These are phyloP conservation scores for Vespertilio murinus DNA, from an alignment of 2,797 vertebrate species.

Conservation along the genomic window DNA sequence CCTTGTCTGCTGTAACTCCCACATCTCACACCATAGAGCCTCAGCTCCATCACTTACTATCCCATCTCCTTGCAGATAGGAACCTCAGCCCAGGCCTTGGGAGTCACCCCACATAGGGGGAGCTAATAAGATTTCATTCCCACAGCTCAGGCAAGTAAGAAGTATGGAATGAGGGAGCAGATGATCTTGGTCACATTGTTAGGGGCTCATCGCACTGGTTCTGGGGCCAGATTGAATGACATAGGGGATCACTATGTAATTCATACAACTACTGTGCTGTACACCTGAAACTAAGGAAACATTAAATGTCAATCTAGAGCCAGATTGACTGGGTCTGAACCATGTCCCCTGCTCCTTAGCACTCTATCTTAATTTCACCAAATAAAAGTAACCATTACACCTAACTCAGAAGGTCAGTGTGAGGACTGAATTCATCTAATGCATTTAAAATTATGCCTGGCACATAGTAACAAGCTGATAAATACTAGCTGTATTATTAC, in stretches of 20 bases:
- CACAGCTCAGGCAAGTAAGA: background rate
- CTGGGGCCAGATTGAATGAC: background rate
- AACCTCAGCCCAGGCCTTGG: background rate
- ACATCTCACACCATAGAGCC: background rate
- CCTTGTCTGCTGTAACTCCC: background rate
- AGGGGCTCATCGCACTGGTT: background rate
- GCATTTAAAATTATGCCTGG: background rate
- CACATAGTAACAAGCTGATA: background rate
- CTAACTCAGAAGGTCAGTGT: background rate
- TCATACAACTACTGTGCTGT: too few species aligned
- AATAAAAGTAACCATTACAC: background rate
- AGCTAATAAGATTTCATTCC: background rate
- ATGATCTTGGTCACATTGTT: background rate
- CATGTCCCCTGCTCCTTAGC: background rate
- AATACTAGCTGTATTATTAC: background rate
- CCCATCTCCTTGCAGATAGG: background rate
- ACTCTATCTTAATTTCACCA: background rate
- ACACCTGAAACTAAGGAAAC: too few species aligned
- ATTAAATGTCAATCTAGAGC: background rate
- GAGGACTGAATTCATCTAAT: background rate
- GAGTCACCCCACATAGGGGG: background rate
- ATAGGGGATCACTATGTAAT: too few species aligned
- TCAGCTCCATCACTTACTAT: background rate
- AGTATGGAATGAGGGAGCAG: background rate
- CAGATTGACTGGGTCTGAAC: background rate